Evolutionary conservation across 2,797 vertebrate species (phyloP).

Genomic region (Anniella stebbinsi): DNA sequence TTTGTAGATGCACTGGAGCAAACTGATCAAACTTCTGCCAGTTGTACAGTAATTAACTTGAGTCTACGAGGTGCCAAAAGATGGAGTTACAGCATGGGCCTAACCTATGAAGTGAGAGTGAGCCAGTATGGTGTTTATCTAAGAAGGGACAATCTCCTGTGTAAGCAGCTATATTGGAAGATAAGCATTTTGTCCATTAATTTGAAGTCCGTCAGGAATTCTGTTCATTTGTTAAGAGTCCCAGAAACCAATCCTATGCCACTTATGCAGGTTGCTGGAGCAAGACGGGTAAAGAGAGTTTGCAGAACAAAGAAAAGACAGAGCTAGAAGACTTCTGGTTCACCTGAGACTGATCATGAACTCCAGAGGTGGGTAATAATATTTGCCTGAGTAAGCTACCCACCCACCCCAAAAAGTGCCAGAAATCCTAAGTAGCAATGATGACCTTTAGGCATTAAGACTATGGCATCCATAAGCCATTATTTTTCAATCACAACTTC

Average conservation of each 20-base stretch:
- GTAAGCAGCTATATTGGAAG: background rate
- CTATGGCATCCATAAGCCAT: background rate
- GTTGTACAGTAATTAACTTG: background rate
- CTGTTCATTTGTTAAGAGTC: background rate
- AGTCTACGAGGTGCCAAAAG: background rate
- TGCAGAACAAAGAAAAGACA: background rate
- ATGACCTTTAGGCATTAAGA: background rate
- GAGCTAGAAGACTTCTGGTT: background rate
- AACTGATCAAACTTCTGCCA: background rate
- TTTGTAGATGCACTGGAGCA: background rate
- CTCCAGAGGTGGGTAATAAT: too few species aligned
- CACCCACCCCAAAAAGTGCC: background rate
- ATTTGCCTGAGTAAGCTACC: too few species aligned
- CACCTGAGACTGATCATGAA: too few species aligned
- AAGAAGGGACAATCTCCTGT: too few species aligned
- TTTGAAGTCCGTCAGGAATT: background rate
- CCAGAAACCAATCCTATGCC: background rate
- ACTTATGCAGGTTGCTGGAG: background rate
- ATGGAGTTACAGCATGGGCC: background rate
- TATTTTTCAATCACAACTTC: background rate
- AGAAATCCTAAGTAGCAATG: slow-evolving; percentile 1
- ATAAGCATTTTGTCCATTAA: background rate
- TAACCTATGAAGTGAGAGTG: background rate
- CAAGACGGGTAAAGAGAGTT: too few species aligned
- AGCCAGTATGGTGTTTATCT: background rate